phyloP scores from a whole-genome alignment of 2,888 invertebrate genomes.

The Melanophora roralis region DNA sequence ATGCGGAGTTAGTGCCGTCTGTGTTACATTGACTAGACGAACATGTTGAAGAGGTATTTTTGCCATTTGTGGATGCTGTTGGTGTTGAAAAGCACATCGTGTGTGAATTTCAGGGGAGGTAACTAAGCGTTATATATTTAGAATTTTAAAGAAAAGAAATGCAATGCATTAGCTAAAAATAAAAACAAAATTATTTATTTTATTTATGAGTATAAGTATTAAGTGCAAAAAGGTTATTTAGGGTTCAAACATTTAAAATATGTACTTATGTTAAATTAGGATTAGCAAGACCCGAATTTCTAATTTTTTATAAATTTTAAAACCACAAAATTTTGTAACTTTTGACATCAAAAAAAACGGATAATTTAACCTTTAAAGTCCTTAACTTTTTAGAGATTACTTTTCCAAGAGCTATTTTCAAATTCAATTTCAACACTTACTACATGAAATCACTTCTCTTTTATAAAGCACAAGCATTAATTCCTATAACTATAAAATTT shows the following conservation, averaged over 20 bases:
- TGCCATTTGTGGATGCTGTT: constrained; percentile 48
- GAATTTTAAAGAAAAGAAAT: not conserved
- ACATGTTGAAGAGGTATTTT: constrained; percentile 37
- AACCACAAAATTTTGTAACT: too few relatives aligned
- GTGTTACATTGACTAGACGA: constrained; percentile 43
- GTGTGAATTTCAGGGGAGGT: not conserved
- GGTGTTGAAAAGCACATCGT: constrained; percentile 73
- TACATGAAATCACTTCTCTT: not conserved
- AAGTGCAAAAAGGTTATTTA: too few relatives aligned
- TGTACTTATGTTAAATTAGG: too few relatives aligned
- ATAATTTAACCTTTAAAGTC: too few relatives aligned
- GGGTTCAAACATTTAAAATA: too few relatives aligned
- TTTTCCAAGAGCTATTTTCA: too few relatives aligned
- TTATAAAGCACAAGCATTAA: not conserved
- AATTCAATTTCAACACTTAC: not conserved
- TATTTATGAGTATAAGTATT: too few relatives aligned
- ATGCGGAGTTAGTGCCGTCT: constrained; percentile 9
- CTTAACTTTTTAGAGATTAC: too few relatives aligned
- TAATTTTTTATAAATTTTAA: too few relatives aligned
- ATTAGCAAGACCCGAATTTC: too few relatives aligned
- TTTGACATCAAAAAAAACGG: too few relatives aligned
- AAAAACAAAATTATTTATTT: not conserved
- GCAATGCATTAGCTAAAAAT: constrained; percentile 22
- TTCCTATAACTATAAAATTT: not conserved
- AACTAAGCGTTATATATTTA: not conserved